These are phyloP conservation scores for Caprella mutica DNA, from an alignment of 2,888 invertebrate genomes.

Conservation along the genomic window DNA sequence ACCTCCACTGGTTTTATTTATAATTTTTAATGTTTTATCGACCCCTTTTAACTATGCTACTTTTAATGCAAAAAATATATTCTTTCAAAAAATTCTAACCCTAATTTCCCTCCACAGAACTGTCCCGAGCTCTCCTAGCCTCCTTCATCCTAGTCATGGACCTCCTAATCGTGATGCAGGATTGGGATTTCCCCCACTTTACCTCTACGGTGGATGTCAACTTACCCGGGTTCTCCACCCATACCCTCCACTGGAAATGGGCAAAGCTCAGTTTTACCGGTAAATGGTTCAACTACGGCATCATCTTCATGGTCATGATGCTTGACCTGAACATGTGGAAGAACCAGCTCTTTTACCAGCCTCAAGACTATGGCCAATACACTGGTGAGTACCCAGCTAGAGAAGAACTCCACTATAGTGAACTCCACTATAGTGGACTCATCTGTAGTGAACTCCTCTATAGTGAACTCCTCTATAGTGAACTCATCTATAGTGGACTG, in stretches of 20 bases:
- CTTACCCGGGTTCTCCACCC: constrained; percentile 43
- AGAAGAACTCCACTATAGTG: too few species aligned
- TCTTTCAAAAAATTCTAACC: too few species aligned
- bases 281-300: constrained; percentile 48
- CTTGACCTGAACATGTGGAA: constrained; percentile 48
- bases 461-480: too few species aligned
- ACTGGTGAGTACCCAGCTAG: constrained; percentile 35
- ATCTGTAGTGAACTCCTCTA: too few species aligned
- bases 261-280: constrained; percentile 43
- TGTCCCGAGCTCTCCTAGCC: constrained; percentile 45
- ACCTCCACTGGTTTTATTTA: too few species aligned
- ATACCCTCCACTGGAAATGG: constrained; percentile 39
- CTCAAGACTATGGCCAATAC: constrained; percentile 45
- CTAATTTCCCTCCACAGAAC: constrained; percentile 37
- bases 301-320: constrained; percentile 45
- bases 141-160: constrained; percentile 47
- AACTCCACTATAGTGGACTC: too few species aligned
- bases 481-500: too few species aligned
- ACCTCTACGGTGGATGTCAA: constrained; percentile 46
- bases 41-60: background rate
- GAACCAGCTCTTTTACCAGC: constrained; percentile 46
- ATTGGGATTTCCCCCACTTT: constrained; percentile 48
- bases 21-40: background rate
- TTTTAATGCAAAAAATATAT: background rate
- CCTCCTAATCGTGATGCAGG: constrained; percentile 46